Base-by-base conservation (phyloP, 2,888 invertebrate genomes). In the Microctonus hyperodae region DNA sequence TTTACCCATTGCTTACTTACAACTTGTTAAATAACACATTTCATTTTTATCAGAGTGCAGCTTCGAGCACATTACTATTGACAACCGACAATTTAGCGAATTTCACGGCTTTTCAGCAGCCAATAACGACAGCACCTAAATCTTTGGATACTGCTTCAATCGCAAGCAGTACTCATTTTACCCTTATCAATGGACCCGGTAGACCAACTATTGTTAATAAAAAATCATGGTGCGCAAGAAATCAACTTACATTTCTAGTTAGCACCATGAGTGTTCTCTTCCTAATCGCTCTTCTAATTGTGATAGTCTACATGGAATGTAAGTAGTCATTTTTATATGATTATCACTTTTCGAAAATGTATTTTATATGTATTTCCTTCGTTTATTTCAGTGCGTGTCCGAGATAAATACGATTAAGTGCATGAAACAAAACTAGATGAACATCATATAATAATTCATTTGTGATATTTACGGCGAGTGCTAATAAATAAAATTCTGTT, bases 141-240 rank as follows among this genome's bases (percentile, higher is more conserved):
- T 87, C 87, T 75, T 85, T 85, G 63, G 94, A 94, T 82, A 88
- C 89, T 60, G 88, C 88, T 67, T 94, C 94, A 44, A 87, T 93
- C 69, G 94, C 93, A 62, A 94, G 94, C 85, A 94, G 94, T 69
- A 94, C 92, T 79, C 94, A 94, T 84, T 94, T 94, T 82, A 94
- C 94, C 11, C 92, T 94, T 64, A 91, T 94, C 69, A 94, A 94
- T 81, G 92, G 92, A 64, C 88, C 91, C 75, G 88, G 89, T 64
- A 88, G 89, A 79, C 85, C 86, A 50, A 87, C 86, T 70, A 90
- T 90, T 78, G 88, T 88, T 72, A 87, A 88, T 74, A 86, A 86
- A 55, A 88, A 87, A 77, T 86, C 88, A 56, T 91, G 90, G 79
- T 92, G 92, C 82, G 93, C 92, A 82, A 88, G 90, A 79, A 91